phyloP scores from a whole-genome alignment of 53 echinoderm and acorn worm genomes.

The Holothuria leucospilota region DNA sequence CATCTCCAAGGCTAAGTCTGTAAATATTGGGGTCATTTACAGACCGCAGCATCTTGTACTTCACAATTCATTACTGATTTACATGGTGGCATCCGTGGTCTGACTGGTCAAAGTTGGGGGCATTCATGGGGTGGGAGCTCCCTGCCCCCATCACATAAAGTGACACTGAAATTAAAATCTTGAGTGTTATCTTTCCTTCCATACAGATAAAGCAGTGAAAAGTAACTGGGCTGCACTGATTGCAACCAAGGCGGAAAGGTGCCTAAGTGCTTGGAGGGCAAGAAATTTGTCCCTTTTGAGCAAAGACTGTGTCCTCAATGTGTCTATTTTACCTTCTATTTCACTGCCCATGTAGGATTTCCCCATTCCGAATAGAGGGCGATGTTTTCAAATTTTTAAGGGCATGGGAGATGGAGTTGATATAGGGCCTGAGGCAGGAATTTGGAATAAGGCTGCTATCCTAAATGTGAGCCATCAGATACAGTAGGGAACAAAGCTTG shows the following conservation, averaged over 20 bases:
- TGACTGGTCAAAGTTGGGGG: too few relatives aligned
- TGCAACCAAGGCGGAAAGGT: neutral
- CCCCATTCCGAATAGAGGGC: neutral
- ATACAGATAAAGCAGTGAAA: neutral
- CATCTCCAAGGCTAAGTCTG: too few relatives aligned
- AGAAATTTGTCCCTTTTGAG: too few relatives aligned
- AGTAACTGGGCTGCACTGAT: neutral
- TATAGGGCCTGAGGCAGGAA: too few relatives aligned
- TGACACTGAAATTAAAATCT: neutral
- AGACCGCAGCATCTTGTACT: too few relatives aligned
- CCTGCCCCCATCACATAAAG: neutral
- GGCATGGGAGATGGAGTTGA: neutral
- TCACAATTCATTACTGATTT: too few relatives aligned
- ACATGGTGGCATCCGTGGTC: too few relatives aligned
- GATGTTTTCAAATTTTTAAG: neutral
- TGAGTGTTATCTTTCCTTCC: neutral
- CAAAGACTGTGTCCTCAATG: neutral
- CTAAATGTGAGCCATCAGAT: too few relatives aligned
- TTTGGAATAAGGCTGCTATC: too few relatives aligned
- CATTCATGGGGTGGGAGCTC: conserved; percentile 34
- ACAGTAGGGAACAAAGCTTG: too few relatives aligned
- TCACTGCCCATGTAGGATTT: too few relatives aligned
- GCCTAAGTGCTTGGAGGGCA: neutral
- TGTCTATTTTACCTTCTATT: neutral
- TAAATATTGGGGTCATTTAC: too few relatives aligned